Evolutionary conservation across 2,888 invertebrate species (phyloP), one percentile per base, ranked within the genome.

Genomic region (Selenia dentaria): DNA sequence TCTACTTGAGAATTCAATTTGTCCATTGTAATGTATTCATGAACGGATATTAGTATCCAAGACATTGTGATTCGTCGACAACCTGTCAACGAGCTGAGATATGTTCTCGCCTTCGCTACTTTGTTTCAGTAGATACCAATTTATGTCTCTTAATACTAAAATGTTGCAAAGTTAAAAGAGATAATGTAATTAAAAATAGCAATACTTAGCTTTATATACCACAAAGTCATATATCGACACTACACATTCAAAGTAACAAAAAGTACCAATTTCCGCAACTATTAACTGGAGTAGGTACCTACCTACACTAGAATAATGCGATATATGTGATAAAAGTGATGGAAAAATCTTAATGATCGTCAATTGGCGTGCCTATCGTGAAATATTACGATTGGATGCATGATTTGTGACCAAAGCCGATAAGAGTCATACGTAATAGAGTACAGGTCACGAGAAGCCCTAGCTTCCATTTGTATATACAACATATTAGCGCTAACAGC

Each of bases 1-100:
- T 88, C 68, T 64, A 67, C 63, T 79, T 82, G 83, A 86, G 82
- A 86, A 87, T 86, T 88, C 84, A 87, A 88, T 89, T 88, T 82
- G 79, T 83, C 79, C 74, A 69, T 72, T 74, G 66, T 81, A 83
- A 83, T 81, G 64, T 79, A 84, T 84, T 82, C 82, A 77, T 72
- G 67, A 66, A 72, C 65, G 67, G 73, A 76, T 78, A 83, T 81
- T 75, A 77, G 74, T 74, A 68, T 68, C 70, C 62, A 59, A 67
- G 54, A 58, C 68, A 70, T 77, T 67, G 68, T 69, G 70, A 67
- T 62, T 67, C 64, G 69, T 74, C 66, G 67, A 74, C 75, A 72
- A 77, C 70, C 73, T 81, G 75, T 73, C 72, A 77, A 79, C 70
- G 51, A 64, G 64, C 51, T 42, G 54, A 55, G 51, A 52, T 51